phyloP scores from a whole-genome alignment of 2,888 invertebrate species.

The Aporophyla lueneburgensis region DNA sequence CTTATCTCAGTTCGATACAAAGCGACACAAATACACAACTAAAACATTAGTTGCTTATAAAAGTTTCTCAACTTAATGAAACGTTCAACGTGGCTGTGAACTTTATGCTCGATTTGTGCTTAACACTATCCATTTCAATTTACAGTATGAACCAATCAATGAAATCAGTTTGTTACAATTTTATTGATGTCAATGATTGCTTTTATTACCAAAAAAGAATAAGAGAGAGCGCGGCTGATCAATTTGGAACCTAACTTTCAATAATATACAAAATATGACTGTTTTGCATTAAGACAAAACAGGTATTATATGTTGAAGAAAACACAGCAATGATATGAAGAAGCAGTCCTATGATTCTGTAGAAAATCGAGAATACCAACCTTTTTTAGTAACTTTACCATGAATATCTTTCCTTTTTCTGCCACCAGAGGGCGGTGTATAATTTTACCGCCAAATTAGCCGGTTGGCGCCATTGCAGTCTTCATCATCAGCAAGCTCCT shows the following conservation, averaged over 20 bases:
- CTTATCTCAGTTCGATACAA: slow-evolving; percentile 14
- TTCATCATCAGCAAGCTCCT: too few species aligned
- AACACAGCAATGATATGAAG: too few species aligned
- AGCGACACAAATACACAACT: slow-evolving; percentile 9
- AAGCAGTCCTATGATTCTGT: too few species aligned
- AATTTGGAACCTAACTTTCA: background rate
- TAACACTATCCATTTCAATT: background rate
- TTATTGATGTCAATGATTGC: background rate
- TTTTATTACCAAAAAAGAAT: background rate
- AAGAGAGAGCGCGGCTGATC: background rate
- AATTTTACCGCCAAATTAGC: too few species aligned
- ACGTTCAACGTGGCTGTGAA: background rate
- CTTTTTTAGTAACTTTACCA: too few species aligned
- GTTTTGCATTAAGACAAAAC: too few species aligned
- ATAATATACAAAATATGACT: background rate
- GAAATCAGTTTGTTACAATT: background rate
- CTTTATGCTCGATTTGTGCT: background rate
- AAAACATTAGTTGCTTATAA: background rate
- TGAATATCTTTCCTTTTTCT: too few species aligned
- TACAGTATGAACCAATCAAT: background rate
- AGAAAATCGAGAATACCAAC: too few species aligned
- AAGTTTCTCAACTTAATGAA: slow-evolving; percentile 12
- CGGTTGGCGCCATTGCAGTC: too few species aligned
- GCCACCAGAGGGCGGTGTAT: too few species aligned
- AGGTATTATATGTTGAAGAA: too few species aligned